Base-by-base conservation (phyloP, 2,888 invertebrate genomes). In the Salticus scenicus region DNA sequence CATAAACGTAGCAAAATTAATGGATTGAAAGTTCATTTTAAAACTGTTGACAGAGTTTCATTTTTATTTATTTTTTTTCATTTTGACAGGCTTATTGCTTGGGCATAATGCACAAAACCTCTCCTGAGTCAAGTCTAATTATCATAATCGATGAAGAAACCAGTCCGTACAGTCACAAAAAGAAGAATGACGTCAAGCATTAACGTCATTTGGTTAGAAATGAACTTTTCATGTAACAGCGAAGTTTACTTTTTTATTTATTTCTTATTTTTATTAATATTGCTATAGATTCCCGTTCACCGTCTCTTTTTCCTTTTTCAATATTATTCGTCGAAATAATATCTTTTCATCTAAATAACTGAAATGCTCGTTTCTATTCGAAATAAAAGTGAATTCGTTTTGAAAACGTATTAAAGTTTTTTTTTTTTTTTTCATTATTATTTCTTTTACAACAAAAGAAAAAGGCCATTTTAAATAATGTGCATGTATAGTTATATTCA, bases 191-290 rank as follows among this genome's bases (percentile, higher is more conserved):
- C 63, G 64, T 82, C 74, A 71, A 71, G 47, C 75, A 75, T 82
- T 82, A 75, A 75, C 82, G 69, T 82, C 69, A 75, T 82, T 82
- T 82, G 67, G 63, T 51, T 24, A 33, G 24, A 75, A 75, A 82
- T 33, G 74, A 41, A 74, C 67, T 31, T 74, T 74, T 74, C 27
- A 14, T 31, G 66, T 31, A 66, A 31, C 14, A 30, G 5, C 14
- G 30, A 30, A 66, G 20, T n/a, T n/a, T n/a, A 31, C 66, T 66
- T 66, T 66, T 66, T 30, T n/a, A n/a, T n/a, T n/a, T n/a, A n/a
- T n/a, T n/a, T n/a, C n/a, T n/a, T n/a, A n/a, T n/a, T n/a, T n/a
- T n/a, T n/a, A n/a, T n/a, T n/a, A 4, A 66, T 31, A 66, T 66
- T n/a, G 12, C 31, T 66, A 2, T 31, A 66, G 31, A 66, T 17